These are phyloP conservation scores for Zoanthus gigantus DNA, from an alignment of 92 coral and sea anemone species.

Conservation along the genomic window DNA sequence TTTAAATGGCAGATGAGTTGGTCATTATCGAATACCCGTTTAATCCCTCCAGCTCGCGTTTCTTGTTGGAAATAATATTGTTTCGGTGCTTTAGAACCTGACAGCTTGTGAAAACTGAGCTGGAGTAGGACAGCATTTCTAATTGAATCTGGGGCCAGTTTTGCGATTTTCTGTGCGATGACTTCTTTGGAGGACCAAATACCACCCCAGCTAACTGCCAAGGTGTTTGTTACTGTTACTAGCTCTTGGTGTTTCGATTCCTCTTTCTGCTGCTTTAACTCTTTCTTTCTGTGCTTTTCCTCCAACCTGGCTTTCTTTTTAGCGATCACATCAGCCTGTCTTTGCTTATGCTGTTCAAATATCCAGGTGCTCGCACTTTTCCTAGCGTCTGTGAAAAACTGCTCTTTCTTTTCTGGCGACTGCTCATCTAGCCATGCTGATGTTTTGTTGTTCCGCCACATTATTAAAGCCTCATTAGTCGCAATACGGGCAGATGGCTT, in stretches of 20 bases:
- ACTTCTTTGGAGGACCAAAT: constrained; percentile 10
- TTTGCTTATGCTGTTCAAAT: constrained; percentile 5
- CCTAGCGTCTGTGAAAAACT: constrained; percentile 4
- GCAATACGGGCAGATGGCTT: constrained; percentile 26
- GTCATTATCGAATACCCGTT: not conserved
- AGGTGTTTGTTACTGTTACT: not conserved
- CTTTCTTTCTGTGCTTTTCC: constrained; percentile 22
- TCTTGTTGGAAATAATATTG: constrained; percentile 4
- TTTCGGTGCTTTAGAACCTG: constrained; percentile 22
- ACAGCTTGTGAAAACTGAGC: constrained; percentile 27
- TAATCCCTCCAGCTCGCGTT: constrained; percentile 22
- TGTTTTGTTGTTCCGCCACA: constrained; percentile 24
- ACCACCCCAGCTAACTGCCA: constrained; percentile 20
- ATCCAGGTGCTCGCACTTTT: constrained; percentile 26
- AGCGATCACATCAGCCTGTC: not conserved
- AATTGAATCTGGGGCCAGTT: constrained; percentile 7
- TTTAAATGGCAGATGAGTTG: not conserved
- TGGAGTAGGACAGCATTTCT: constrained; percentile 9
- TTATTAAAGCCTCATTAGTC: constrained; percentile 4
- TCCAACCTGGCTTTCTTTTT: constrained; percentile 10
- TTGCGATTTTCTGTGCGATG: not conserved
- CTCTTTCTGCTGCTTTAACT: constrained; percentile 2
- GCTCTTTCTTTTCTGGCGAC: constrained; percentile 6
- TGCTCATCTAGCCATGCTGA: constrained; percentile 12
- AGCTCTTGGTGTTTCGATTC: constrained; percentile 1